Evolutionary conservation across 2,797 vertebrate genomes (phyloP), one percentile per base, ranked within the genome.

Genomic region (Pagetopsis macropterus): DNA sequence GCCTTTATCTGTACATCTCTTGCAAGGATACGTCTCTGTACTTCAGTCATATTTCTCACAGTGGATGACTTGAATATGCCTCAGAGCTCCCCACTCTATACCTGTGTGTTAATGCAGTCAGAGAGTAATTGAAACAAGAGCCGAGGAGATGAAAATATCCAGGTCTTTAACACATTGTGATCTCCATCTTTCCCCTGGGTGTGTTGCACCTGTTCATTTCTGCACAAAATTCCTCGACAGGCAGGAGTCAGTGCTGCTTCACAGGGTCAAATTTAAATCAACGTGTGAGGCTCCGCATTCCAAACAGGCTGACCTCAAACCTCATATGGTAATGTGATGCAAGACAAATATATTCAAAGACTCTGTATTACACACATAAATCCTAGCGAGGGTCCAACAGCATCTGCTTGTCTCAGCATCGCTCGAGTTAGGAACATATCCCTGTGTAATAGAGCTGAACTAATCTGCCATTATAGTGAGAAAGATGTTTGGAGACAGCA

Each of bases 191-290:
- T 67, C 72, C 70, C 69, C 68, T 51, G 78, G 21, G 68, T 58
- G 19, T 63, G 67, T 27, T 64, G 72, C 83, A 89, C 76, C 77
- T 90, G 68, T 85, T 88, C 16, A 51, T 87, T 65, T 76, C 48
- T 71, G 60, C 60, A 71, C 45, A 64, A 10, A 40, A 76, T 57
- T 75, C 68, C 62, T 77, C 31, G 15, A 45, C 61, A 59, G 46
- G 9, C 48, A 37, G 43, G 48, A 52, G 46, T 9, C 51, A 58
- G 51, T 14, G 27, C 66, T 49, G 63, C 68, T 58, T 78, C 73
- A 76, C 31, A 48, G 55, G 85, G 45, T 80, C 44, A 68, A 41
- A 49, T 68, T 75, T 54, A 76, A 40, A 43, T 33, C n/a, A 21
- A 51, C 13, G 56, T 63, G 57, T 27, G 70, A n/a, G 73, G 50